A percentile compares a stretch with the other conserved stretches of the same genome.
Evolutionary conservation across 2,797 vertebrate genomes (phyloP).

Genomic region (Cichlasoma orientale): DNA sequence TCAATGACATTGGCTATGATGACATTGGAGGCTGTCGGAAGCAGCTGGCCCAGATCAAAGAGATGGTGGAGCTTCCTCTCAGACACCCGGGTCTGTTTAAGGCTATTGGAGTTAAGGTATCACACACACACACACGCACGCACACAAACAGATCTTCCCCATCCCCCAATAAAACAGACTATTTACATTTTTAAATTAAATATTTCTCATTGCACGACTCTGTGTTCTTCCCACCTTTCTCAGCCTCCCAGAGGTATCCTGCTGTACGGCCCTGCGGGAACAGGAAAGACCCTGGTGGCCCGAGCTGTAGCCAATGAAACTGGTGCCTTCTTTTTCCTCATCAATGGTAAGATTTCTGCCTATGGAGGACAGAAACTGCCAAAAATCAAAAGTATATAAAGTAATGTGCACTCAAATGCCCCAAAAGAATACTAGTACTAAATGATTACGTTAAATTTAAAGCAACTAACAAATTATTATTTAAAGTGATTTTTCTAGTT

Average conservation of each 20-base stretch:
- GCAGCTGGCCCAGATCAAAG: conserved; percentile 95
- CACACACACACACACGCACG: background rate
- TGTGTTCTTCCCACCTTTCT: background rate
- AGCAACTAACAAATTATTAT: too few species aligned
- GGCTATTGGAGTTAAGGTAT: conserved; percentile 94
- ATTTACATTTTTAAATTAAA: background rate
- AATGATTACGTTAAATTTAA: background rate
- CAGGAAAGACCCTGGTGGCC: conserved; percentile 82
- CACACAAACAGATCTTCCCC: background rate
- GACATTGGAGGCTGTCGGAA: conserved; percentile 95
- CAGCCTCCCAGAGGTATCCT: conserved; percentile 83
- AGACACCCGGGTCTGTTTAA: conserved; percentile 95
- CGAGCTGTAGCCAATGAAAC: conserved; percentile 84
- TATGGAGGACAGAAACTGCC: background rate
- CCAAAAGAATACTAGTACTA: background rate
- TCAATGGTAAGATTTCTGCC: conserved; percentile 64
- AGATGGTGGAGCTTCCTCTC: conserved; percentile 97
- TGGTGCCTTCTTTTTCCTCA: conserved; percentile 83
- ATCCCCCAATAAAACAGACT: background rate
- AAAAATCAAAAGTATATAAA: background rate
- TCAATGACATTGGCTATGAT: conserved; percentile 95
- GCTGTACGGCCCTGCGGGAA: conserved; percentile 82
- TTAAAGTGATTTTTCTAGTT: too few species aligned
- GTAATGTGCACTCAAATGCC: background rate
- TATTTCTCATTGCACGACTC: background rate